Evolutionary conservation across 2,888 invertebrate species (phyloP), one percentile per base, ranked within the genome.

Genomic region (Drosophila mettleri): DNA sequence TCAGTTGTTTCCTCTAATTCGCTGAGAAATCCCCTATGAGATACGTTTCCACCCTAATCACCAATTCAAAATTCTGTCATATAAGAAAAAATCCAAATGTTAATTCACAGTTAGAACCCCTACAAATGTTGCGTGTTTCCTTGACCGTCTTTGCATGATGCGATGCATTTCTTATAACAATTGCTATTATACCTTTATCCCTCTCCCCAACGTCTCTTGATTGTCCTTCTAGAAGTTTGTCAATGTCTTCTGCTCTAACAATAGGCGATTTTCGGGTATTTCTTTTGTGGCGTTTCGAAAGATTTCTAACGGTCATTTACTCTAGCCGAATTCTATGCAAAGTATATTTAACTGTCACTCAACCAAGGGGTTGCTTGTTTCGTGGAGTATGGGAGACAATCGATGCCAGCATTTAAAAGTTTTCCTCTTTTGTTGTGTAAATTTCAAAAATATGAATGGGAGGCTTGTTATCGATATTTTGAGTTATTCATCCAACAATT

Each of bases 301-400:
- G 55, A 82, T 74, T 78, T 66, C 64, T 80, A 84, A 84, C 81
- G 78, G 78, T 75, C 81, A 84, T 68, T 80, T 74, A 52, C 29
- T 10, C 36, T 16, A 43, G 16, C 20, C n/a, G 38, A 29, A 22
- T 51, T 66, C 71, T 71, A 79, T 76, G 71, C 68, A 70, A 76
- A 60, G 51, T 54, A 79, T 52, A 77, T 75, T 75, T 64, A 76
- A 79, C 77, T 79, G 77, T 71, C 80, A 79, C 46, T 79, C 71
- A 69, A 52, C 64, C 69, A 81, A 78, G 78, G 78, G 81, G 71
- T 81, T 80, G 81, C 41, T 78, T 62, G 20, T 31, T 41, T 49
- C 29, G 34, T n/a, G 10, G 14, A 41, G 36, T 46, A 46, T 33
- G 22, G 41, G 33, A 24, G 48, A 67, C 52, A 71, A 67, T 75